phyloP scores from a whole-genome alignment of 2,797 vertebrate species.

The Pristis pectinata region DNA sequence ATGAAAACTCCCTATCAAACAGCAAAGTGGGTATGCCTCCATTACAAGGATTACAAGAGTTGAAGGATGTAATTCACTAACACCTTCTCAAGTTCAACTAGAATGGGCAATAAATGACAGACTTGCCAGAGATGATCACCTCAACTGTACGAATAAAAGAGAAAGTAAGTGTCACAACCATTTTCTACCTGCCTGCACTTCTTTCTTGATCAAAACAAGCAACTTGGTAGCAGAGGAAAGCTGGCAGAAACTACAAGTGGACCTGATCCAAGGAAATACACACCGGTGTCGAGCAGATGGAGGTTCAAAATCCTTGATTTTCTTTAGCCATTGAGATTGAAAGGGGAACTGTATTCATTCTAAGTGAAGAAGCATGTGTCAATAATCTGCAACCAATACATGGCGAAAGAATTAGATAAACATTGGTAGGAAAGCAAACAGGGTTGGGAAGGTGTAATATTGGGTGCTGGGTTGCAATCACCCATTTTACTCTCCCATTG shows the following conservation, averaged over 20 bases:
- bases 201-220: background rate
- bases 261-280: background rate
- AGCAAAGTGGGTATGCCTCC: too few species aligned
- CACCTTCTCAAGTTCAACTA: too few species aligned
- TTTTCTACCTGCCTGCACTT: background rate
- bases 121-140: too few species aligned
- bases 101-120: too few species aligned
- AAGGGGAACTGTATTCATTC: background rate
- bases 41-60: too few species aligned
- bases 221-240: background rate
- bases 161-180: background rate
- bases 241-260: background rate
- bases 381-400: background rate
- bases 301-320: background rate
- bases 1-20: too few species aligned
- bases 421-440: background rate
- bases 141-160: too few species aligned
- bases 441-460: background rate
- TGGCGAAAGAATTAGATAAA: background rate
- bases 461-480: background rate
- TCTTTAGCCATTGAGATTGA: background rate
- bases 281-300: background rate
- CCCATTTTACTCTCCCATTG: background rate
- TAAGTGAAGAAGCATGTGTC: background rate
- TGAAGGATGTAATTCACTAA: too few species aligned